Evolutionary conservation across 2,888 invertebrate genomes (phyloP), one percentile per base, ranked within the genome.

Genomic region (Zaprionus obscuricornis): DNA sequence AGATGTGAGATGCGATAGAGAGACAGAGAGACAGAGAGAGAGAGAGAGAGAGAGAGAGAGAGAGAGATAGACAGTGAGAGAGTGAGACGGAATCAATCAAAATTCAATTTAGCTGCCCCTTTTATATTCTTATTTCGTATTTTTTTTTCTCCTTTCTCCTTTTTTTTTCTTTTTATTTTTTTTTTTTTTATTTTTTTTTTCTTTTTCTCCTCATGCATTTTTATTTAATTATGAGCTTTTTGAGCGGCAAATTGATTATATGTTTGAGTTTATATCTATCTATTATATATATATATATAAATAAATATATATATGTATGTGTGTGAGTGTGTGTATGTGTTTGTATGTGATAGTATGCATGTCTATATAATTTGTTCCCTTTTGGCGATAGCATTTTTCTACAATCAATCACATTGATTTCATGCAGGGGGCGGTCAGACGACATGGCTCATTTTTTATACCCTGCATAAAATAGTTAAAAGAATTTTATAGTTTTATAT

Each of bases 71-170:
- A n/a, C n/a, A n/a, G n/a, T n/a, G n/a, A n/a, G n/a, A n/a, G n/a
- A n/a, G n/a, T n/a, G n/a, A n/a, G 29, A 27, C 8, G 6, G 33
- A 79, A 71, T 71, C 81, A 79, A 83, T 79, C 68, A 68, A 63
- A 66, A 62, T 63, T 68, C 27, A 34, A 64, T 64, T 79, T 66
- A 42, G 17, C 31, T 40, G 36, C 20, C 36, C 49, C 29, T 47
- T 52, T 34, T 45, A 29, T 37, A 34, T 5, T 34, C 14, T 13
- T 39, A 8, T 11, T 14, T 33, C 7, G n/a, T 17, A 10, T 27
- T 51, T 2, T 2, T 33, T 3, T 26, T 29, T 10, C 7, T 8
- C 10, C n/a, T 26, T 14, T 17, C n/a, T 7, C 8, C n/a, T 49
- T 16, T 37, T n/a, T 33, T 29, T 7, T 51, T 33, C 31, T 24